Evolutionary conservation across 2,113 vertebrate species (phyloP).

Genomic region (Herpailurus yagouaroundi): DNA sequence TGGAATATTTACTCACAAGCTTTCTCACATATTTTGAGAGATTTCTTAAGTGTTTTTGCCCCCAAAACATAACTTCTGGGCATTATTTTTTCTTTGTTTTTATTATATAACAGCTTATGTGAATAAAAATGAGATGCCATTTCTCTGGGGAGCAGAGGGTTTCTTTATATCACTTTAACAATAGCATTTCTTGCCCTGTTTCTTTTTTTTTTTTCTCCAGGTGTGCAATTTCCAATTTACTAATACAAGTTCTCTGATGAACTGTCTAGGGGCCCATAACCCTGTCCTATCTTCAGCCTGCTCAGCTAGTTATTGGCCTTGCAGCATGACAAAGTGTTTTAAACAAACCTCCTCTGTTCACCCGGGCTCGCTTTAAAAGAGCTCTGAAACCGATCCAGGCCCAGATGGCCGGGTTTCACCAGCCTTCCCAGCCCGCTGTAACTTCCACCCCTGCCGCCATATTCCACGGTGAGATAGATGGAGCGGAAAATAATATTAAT

Average conservation of each 20-base stretch:
- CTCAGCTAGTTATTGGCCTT: conserved; percentile 37
- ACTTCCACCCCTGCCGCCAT: not conserved
- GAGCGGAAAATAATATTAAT: conserved; percentile 66
- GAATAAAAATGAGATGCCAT: not conserved
- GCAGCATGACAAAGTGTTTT: not conserved
- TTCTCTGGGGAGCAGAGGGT: not conserved
- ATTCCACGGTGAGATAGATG: conserved; percentile 55
- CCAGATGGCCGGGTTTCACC: conserved; percentile 48
- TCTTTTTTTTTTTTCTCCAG: conserved; percentile 50
- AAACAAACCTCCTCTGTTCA: conserved; percentile 66
- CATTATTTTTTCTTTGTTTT: conserved; percentile 3
- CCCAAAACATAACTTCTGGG: not conserved
- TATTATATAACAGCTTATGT: not conserved
- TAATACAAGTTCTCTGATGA: conserved; percentile 51
- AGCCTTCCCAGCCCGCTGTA: conserved; percentile 1
- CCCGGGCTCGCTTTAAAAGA: conserved; percentile 19
- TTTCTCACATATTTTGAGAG: conserved; percentile 35
- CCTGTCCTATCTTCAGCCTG: conserved; percentile 30
- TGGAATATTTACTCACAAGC: not conserved
- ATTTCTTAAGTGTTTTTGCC: conserved; percentile 18
- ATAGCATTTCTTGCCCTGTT: not conserved
- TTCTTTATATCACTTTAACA: conserved; percentile 23
- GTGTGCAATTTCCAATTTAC: conserved; percentile 54
- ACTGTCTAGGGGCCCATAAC: conserved; percentile 36
- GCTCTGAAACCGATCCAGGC: conserved; percentile 46